Evolutionary conservation across 2,113 vertebrate species (phyloP).

Genomic region (Reinhardtius hippoglossoides): DNA sequence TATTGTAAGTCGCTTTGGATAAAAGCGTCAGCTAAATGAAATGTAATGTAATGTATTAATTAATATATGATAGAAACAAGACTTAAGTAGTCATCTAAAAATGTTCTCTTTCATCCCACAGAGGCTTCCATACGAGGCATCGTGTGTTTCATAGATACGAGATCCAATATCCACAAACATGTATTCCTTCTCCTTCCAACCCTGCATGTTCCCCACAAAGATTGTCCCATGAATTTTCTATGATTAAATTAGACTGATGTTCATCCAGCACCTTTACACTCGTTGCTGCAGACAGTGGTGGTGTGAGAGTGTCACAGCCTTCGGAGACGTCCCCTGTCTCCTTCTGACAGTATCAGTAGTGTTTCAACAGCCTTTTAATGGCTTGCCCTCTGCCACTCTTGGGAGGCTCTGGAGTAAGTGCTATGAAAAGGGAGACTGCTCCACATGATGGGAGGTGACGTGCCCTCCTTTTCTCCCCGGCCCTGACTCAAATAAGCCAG

Average conservation of each 20-base stretch:
- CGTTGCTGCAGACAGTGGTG: conserved; percentile 84
- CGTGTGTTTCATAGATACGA: too few relatives aligned
- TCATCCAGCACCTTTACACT: conserved; percentile 86
- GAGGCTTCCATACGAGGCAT: too few relatives aligned
- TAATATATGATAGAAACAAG: too few relatives aligned
- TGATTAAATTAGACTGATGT: conserved; percentile 87
- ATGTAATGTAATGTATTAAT: too few relatives aligned
- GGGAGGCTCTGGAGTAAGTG: conserved; percentile 90
- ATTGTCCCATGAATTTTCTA: conserved; percentile 87
- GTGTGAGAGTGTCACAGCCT: conserved; percentile 25
- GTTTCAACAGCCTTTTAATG: conserved; percentile 97
- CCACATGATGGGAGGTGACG: conserved; percentile 83
- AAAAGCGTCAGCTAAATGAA: too few relatives aligned
- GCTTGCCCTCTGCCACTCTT: conserved; percentile 87
- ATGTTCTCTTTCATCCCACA: too few relatives aligned
- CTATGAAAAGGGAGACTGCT: conserved; percentile 81
- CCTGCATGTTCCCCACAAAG: conserved; percentile 69
- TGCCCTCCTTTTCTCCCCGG: conserved; percentile 86
- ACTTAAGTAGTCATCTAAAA: too few relatives aligned
- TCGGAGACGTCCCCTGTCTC: conserved; percentile 60
- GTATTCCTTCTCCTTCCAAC: conserved; percentile 4
- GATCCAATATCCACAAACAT: conserved; percentile 1
- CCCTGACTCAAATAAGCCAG: conserved; percentile 10
- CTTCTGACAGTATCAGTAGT: conserved; percentile 89
- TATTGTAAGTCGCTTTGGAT: too few relatives aligned